Percentiles rank a stretch among this genome's conserved stretches.
These are phyloP conservation scores for Antechinus stuartii DNA, from an alignment of 2,113 vertebrate genomes.

Conservation along the genomic window DNA sequence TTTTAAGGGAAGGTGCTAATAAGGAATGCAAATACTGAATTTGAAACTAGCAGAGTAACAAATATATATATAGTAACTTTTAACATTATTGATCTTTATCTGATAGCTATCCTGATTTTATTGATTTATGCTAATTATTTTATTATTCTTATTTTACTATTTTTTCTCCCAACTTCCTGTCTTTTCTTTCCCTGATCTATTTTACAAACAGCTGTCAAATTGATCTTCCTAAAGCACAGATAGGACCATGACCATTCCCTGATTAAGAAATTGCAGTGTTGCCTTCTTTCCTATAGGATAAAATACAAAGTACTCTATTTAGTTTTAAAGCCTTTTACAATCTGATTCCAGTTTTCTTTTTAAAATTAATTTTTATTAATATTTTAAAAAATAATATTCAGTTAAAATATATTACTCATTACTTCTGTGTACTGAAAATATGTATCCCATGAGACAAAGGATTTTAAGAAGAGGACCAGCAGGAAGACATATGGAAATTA, in stretches of 20 bases:
- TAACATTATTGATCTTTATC: not conserved
- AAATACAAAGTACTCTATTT: not conserved
- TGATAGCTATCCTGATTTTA: not conserved
- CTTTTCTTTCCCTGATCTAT: not conserved
- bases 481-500: not conserved
- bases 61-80: not conserved
- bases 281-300: not conserved
- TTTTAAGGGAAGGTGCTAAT: conserved; percentile 49
- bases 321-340: not conserved
- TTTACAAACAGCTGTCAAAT: not conserved
- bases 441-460: not conserved
- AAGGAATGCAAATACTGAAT: not conserved
- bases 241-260: not conserved
- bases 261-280: not conserved
- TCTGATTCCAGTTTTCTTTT: not conserved
- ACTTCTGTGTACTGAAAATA: not conserved
- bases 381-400: not conserved
- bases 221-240: not conserved
- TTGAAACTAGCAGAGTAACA: not conserved
- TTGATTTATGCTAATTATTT: not conserved
- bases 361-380: not conserved
- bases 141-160: not conserved
- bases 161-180: not conserved
- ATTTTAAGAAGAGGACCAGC: not conserved
- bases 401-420: not conserved